phyloP scores from a whole-genome alignment of 2,888 invertebrate species.

The Chirona hameri region DNA sequence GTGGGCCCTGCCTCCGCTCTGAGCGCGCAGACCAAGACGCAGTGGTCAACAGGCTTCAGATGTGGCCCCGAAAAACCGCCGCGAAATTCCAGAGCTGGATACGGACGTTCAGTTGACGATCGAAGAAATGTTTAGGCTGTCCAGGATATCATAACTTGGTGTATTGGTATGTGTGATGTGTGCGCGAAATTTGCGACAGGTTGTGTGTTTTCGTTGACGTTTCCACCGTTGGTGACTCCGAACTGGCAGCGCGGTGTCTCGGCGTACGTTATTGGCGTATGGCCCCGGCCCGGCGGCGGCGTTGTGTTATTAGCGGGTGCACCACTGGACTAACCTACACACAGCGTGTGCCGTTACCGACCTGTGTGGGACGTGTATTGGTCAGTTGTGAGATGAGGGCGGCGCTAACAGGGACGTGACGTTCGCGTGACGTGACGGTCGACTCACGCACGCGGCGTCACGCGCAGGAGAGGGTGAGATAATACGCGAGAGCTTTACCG shows the following conservation, averaged over 20 bases:
- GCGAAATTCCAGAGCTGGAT: neutral
- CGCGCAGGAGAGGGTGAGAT: neutral
- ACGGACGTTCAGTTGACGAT: neutral
- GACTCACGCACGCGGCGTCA: neutral
- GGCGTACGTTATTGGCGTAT: neutral
- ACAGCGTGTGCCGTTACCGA: too few relatives aligned
- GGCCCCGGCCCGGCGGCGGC: neutral
- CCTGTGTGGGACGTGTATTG: too few relatives aligned
- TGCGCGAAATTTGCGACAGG: neutral
- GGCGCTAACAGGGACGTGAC: neutral
- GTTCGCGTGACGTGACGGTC: neutral
- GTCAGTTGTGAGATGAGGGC: neutral
- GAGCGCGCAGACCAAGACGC: slow-evolving; percentile 43
- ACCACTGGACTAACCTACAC: neutral
- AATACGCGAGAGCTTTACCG: slow-evolving; percentile 9
- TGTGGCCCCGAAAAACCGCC: neutral
- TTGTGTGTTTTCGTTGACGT: too few relatives aligned
- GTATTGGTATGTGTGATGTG: neutral
- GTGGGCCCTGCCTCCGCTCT: slow-evolving; percentile 91
- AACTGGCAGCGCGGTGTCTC: too few relatives aligned
- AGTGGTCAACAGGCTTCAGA: neutral
- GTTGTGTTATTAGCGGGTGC: neutral
- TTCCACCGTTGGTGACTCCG: neutral
- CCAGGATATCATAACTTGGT: neutral
- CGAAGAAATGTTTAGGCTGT: too few relatives aligned